Evolutionary conservation across 2,797 vertebrate species (phyloP).

Genomic region (Coranthus polyacanthus): DNA sequence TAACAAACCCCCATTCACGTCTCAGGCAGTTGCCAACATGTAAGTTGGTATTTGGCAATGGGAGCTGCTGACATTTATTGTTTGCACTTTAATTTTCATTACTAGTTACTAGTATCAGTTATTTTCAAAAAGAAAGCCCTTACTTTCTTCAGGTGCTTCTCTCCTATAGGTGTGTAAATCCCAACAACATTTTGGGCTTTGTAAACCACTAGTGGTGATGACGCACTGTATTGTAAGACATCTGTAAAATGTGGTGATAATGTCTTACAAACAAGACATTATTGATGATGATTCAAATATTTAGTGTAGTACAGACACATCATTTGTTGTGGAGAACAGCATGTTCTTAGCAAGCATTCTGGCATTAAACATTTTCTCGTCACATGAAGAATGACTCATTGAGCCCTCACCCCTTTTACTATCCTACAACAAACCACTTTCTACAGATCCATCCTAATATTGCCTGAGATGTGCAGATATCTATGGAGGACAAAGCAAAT

Average conservation of each 20-base stretch:
- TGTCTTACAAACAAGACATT: not conserved
- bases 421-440: not conserved
- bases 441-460: constrained; percentile 5
- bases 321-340: too few species aligned
- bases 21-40: constrained; percentile 7
- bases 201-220: not conserved
- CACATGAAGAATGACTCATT: not conserved
- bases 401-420: not conserved
- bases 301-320: not conserved
- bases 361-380: not conserved
- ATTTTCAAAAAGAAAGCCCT: too few species aligned
- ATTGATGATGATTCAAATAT: not conserved
- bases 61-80: constrained; percentile 14
- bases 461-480: constrained; percentile 1
- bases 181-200: not conserved
- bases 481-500: not conserved
- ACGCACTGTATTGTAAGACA: not conserved
- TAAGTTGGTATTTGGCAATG: constrained; percentile 5
- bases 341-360: not conserved
- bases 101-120: not conserved
- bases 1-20: too few species aligned
- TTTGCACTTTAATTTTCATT: not conserved
- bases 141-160: not conserved
- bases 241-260: not conserved
- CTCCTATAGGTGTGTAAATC: not conserved